Conservation (phyloP, 2,113 vertebrate genomes). For the Uria lomvia region DNA sequence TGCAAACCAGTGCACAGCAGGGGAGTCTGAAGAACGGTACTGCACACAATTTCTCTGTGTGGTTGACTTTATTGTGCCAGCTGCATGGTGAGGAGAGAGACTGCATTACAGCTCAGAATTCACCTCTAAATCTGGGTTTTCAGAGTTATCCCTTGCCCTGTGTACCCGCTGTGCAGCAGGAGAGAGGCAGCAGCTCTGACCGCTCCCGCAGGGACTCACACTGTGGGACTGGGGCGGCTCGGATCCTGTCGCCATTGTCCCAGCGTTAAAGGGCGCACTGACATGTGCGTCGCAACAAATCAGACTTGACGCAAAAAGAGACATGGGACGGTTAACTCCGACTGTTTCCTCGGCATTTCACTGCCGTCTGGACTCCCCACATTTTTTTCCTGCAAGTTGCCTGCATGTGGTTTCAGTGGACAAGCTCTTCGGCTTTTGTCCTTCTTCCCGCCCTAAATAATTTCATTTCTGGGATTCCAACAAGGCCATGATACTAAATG, state of each 20-base stretch:
- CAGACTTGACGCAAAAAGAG: not conserved
- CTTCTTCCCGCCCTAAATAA: not conserved
- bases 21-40: not conserved
- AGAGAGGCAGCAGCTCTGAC: not conserved
- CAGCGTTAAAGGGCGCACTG: not conserved
- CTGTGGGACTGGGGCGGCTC: not conserved
- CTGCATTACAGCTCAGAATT: not conserved
- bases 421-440: not conserved
- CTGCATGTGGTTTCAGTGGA: not conserved
- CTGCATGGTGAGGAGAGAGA: not conserved
- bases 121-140: not conserved
- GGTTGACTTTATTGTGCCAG: not conserved
- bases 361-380: not conserved
- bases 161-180: not conserved
- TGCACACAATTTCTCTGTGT: not conserved
- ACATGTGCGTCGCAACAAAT: accelerated
- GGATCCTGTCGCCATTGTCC: accelerated
- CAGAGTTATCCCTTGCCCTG: not conserved
- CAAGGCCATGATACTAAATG: not conserved
- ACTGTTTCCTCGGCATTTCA: not conserved
- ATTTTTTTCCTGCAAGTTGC: not conserved
- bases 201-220: accelerated
- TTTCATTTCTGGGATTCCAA: not conserved
- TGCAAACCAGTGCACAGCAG: not conserved
- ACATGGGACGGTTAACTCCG: not conserved